These are phyloP conservation scores for Pseudochaenichthys georgianus DNA, from an alignment of 2,797 vertebrate genomes.

Conservation along the genomic window DNA sequence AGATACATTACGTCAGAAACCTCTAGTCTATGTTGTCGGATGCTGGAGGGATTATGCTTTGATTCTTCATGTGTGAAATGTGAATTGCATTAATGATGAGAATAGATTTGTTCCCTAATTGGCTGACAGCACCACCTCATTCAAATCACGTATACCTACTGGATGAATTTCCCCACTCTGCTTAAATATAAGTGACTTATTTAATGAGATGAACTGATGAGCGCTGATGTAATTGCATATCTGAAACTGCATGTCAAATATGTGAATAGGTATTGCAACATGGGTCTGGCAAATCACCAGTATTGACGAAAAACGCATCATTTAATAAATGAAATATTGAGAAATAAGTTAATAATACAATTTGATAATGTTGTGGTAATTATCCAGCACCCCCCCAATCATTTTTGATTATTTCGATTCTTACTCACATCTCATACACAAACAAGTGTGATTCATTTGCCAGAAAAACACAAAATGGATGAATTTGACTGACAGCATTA, in stretches of 20 bases:
- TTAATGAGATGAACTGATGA: not conserved
- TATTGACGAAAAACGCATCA: no score
- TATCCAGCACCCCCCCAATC: no score
- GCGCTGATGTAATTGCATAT: not conserved
- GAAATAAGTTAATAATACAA: no score
- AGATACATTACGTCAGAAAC: not conserved
- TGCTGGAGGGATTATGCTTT: not conserved
- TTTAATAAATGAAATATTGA: no score
- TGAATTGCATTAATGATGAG: not conserved
- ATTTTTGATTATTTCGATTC: no score
- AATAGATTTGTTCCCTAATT: not conserved
- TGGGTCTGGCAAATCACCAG: no score
- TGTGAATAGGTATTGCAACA: not conserved
- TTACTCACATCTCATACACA: no score
- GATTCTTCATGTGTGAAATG: not conserved
- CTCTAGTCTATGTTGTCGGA: not conserved
- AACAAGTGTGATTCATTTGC: no score
- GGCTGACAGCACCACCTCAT: not conserved
- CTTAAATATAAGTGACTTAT: not conserved
- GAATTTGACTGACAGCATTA: no score
- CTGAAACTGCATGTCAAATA: slow-evolving; percentile 9
- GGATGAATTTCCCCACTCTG: not conserved
- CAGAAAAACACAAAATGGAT: no score
- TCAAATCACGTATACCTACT: not conserved
- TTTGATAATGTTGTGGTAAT: no score